Percentiles rank a stretch among this genome's conserved stretches.
Evolutionary conservation across 2,113 vertebrate species (phyloP).

Genomic region (Prinia subflava): DNA sequence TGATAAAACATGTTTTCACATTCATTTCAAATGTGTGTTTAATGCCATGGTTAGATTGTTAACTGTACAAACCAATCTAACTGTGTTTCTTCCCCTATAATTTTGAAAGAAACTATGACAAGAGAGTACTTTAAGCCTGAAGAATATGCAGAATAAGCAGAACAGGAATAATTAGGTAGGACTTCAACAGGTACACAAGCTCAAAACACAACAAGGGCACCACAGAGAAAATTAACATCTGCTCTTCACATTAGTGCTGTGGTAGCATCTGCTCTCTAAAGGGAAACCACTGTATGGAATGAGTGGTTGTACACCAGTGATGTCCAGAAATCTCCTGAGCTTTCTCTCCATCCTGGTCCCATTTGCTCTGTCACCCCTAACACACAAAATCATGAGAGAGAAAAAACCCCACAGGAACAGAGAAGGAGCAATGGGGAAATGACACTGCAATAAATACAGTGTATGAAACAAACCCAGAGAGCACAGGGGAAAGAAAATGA

Average conservation of each 20-base stretch:
- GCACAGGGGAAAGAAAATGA: neutral
- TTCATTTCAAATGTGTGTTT: neutral
- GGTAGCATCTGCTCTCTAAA: neutral
- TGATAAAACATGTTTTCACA: neutral
- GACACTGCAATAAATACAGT: neutral
- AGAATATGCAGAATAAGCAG: neutral
- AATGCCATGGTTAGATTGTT: neutral
- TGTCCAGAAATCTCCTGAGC: neutral
- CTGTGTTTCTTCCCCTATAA: neutral
- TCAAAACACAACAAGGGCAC: neutral
- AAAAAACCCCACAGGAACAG: neutral
- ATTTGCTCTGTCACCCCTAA: neutral
- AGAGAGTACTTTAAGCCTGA: neutral
- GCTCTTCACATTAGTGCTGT: neutral
- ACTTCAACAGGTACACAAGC: neutral
- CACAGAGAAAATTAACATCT: neutral
- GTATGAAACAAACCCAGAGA: neutral
- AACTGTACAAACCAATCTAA: neutral
- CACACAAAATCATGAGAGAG: neutral
- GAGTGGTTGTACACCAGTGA: fast-evolving
- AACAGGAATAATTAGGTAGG: neutral
- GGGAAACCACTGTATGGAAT: neutral
- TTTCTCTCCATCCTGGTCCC: neutral
- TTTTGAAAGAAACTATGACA: neutral
- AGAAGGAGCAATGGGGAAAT: neutral